Base-by-base conservation (phyloP, 2,888 invertebrate genomes). In the Colletes collaris region DNA sequence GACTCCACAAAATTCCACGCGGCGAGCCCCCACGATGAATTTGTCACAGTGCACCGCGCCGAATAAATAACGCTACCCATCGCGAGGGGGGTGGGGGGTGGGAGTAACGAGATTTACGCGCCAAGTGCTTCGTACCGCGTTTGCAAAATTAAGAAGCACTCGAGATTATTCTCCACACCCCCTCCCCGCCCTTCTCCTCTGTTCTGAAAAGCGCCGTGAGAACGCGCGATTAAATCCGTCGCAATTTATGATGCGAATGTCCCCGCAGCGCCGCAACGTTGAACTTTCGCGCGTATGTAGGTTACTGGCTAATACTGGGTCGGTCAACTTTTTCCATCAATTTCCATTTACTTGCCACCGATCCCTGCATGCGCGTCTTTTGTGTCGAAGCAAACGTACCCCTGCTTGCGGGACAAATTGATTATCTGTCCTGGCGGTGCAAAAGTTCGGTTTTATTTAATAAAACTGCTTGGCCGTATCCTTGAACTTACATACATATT, bases 251-350 rank as follows among this genome's bases (percentile, higher is more conserved):
- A 62, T 58, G 53, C 50, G 74, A 59, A 52, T 52, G 52, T 77
- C 67, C 63, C 67, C 69, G 71, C 68, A 50, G 73, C 55, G 65
- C 50, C 55, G 37, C 73, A 55, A 73, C 66, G 70, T 63, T 66
- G 44, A 87, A 86, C 84, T 86, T 87, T 72, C 77, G 83, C 83
- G 8, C 86, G 75, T 74, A 87, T 82, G 81, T 86, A 81, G 86
- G 86, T 87, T 88, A 88, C 85, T 81, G 85, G 86, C 74, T 85
- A 88, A 89, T 87, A 87, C 74, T 88, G 75, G 81, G 72, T 72
- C 73, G 60, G 52, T 69, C 76, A 89, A 89, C 88, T 88, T 89
- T 87, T 85, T 81, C 84, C 87, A 89, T 88, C 81, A 66, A 81
- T 89, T 89, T 76, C 83, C 86, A 89, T 88, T 83, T 62, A 72